These are phyloP conservation scores for Arizona elegans DNA, from an alignment of 2,113 vertebrate species.

Conservation along the genomic window DNA sequence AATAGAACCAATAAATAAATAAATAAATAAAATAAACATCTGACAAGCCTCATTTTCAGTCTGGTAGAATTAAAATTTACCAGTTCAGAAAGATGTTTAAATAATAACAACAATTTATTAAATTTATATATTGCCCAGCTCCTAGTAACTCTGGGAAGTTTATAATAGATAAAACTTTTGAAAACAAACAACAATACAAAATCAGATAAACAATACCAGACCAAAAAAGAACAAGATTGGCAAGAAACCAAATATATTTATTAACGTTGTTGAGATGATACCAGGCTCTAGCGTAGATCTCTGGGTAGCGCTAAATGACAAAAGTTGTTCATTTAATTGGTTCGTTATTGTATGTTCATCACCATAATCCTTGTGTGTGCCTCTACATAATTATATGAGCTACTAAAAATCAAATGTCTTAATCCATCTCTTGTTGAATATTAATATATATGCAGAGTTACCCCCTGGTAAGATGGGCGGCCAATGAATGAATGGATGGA, in stretches of 20 bases:
- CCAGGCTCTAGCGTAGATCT: background rate
- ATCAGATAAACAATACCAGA: background rate
- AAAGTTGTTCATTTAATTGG: background rate
- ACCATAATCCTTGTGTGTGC: background rate
- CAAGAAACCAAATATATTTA: background rate
- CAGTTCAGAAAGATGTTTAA: background rate
- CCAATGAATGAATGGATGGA: no score
- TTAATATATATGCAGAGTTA: background rate
- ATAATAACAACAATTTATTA: background rate
- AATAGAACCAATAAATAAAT: no score
- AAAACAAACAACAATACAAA: background rate
- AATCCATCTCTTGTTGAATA: background rate
- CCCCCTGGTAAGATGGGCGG: no score
- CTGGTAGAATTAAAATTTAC: background rate
- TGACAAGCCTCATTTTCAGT: no score
- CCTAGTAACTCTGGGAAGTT: background rate
- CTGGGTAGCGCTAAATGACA: background rate
- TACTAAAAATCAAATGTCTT: background rate
- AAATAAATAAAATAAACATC: no score
- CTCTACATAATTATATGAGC: background rate
- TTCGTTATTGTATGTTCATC: background rate
- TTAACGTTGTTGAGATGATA: background rate
- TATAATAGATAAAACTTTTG: background rate
- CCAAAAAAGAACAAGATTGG: background rate
- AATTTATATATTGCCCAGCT: background rate